Evolutionary conservation across 2,888 invertebrate genomes (phyloP), one percentile per base, ranked within the genome.

Genomic region (Meiosimyza decipiens): DNA sequence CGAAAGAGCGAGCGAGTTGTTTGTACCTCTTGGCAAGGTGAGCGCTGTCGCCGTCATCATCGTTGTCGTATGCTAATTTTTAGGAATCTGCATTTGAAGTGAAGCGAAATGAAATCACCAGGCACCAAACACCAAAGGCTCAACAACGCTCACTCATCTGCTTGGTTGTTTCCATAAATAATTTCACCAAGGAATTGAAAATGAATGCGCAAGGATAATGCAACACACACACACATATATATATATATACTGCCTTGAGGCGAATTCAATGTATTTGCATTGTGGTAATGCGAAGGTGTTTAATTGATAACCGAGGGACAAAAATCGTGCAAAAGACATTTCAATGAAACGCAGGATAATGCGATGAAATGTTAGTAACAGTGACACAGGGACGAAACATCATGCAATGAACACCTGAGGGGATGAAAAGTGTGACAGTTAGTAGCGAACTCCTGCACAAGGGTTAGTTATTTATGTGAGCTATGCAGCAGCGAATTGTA

Each of bases 131-230:
- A 18, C 28, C 13, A 6, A 16, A 22, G 22, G 7, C 16, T 18
- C 18, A 18, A 12, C 57, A 16, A n/a, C 59, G 28, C 59, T 33
- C 9, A 22, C 59, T 18, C 6, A 22, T 13, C 40, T 51, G 13
- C 15, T 7, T 47, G 16, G 50, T 64, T 70, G 63, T 54, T 54
- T 63, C 63, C 57, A 63, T 70, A 62, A 70, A 63, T 54, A 63
- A 70, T 70, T 70, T 70, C 63, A 63, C 54, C 63, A 51, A 70
- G 70, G 62, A 63, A 62, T 70, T 54, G 70, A 70, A 70, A 62
- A 63, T 62, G 62, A 62, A 54, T 62, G 16, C 47, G 51, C 54
- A 70, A 54, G 63, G 70, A 70, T 62, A 62, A 70, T 33, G 47
- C 28, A 3, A 51, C n/a, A 28, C 51, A 28, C 64, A 33, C 40